Evolutionary conservation across 2,888 invertebrate species (phyloP).

Genomic region (Tolmerus cingulatus): DNA sequence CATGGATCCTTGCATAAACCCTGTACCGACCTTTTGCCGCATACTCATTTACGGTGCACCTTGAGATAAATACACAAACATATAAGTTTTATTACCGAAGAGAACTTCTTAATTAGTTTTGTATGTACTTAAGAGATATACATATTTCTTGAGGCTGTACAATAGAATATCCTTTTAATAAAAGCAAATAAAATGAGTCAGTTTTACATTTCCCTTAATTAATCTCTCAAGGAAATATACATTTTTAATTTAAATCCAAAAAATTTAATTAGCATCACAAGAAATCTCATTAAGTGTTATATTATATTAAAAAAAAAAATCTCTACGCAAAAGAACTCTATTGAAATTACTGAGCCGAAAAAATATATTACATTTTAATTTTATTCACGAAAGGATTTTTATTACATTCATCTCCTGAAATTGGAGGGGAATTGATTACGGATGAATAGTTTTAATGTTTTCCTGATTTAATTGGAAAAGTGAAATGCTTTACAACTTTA

Average conservation of each 20-base stretch:
- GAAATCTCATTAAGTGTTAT: background rate
- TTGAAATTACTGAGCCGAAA: too few relatives aligned
- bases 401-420: background rate
- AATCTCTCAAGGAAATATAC: background rate
- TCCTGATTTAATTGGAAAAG: background rate
- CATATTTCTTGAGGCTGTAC: background rate
- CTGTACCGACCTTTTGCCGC: background rate
- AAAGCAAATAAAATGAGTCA: background rate
- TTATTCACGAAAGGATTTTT: background rate
- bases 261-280: background rate
- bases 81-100: background rate
- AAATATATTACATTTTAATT: background rate
- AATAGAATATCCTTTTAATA: background rate
- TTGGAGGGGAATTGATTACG: background rate
- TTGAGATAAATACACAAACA: background rate
- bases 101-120: background rate
- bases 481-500: background rate
- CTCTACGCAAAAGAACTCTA: background rate
- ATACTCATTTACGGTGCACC: background rate
- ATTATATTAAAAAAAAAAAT: background rate
- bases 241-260: background rate
- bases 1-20: background rate
- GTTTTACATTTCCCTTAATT: background rate
- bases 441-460: background rate
- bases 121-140: background rate